A percentile compares a stretch with the other conserved stretches of the same genome.
Evolutionary conservation across 2,797 vertebrate species (phyloP).

Genomic region (Natrix natrix): DNA sequence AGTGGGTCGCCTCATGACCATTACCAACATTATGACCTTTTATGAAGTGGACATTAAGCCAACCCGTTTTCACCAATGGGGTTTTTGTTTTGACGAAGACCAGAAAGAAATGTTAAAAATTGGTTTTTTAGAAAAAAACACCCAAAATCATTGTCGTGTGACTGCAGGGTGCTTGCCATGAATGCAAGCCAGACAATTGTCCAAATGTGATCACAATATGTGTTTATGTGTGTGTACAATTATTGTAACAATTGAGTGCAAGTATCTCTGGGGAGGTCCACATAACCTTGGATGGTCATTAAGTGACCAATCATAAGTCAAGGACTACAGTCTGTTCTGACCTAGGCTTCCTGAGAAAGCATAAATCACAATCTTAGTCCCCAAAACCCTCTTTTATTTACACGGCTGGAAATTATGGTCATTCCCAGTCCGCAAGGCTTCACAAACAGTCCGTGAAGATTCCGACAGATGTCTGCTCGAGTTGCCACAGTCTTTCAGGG

Average conservation of each 20-base stretch:
- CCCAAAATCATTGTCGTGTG: rapidly evolving
- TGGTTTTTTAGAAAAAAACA: neutral
- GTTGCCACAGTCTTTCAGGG: no score
- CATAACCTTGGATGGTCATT: neutral
- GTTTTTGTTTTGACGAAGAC: neutral
- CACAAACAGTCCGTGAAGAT: no score
- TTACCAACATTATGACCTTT: neutral
- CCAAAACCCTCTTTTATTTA: no score
- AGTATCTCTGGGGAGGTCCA: neutral
- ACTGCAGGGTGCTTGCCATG: neutral
- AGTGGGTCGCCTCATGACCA: neutral
- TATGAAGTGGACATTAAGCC: neutral
- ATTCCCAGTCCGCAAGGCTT: no score
- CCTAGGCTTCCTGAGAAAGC: no score
- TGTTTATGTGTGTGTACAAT: neutral
- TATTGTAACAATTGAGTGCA: neutral
- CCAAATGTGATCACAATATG: no score
- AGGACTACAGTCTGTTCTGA: neutral
- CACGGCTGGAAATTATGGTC: no score
- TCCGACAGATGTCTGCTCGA: no score
- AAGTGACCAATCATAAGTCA: neutral
- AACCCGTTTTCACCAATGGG: neutral
- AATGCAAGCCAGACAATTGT: neutral
- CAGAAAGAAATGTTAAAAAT: neutral
- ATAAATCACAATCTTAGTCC: no score